Evolutionary conservation across 2,113 vertebrate species (phyloP), one percentile per base, ranked within the genome.

Genomic region (Tyrannus savana): DNA sequence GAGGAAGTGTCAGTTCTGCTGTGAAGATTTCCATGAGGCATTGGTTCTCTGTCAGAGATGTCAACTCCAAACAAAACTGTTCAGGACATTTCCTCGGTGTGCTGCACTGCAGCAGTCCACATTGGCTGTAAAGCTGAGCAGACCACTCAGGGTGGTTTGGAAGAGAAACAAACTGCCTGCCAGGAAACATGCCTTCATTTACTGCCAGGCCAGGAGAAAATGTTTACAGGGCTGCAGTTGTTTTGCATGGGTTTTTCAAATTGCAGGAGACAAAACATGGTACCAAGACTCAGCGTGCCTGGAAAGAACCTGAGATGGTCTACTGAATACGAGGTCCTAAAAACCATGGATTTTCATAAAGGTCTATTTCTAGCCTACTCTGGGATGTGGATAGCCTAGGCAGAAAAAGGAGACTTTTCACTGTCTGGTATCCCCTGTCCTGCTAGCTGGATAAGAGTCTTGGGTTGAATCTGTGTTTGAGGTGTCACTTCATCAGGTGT

Each of bases 131-230:
- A 69, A 7, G 7, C 83, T 58, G 74, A 92, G 37, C 71, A 87
- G 66, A 52, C 35, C 3, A 8, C 55, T 89, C 13, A 2, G 50
- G 13, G 68, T 3, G 30, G 52, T 90, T 95, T 91, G 78, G 78
- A 94, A 94, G 25, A 85, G 69, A 62, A 84, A 22, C 80, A 73
- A 66, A 47, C 50, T 46, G 28, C 53, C 74, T 89, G 85, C 69
- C 69, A 66, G 82, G 63, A 86, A 90, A 76, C 63, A 83, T 6
- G 15, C 68, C 68, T 97, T 84, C 41, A 7, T 89, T 83, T 62
- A 35, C 72, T 67, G 78, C 67, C 41, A 59, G 77, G 30, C 31
- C 25, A 74, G 58, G 86, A 2, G 6, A 93, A 90, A 91, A 59
- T 28, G 53, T 39, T 27, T 56, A 5, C 27, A 27, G 47, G 35